Evolutionary conservation across 2,113 vertebrate species (phyloP).

Genomic region (Rhinopomastus cyanomelas): DNA sequence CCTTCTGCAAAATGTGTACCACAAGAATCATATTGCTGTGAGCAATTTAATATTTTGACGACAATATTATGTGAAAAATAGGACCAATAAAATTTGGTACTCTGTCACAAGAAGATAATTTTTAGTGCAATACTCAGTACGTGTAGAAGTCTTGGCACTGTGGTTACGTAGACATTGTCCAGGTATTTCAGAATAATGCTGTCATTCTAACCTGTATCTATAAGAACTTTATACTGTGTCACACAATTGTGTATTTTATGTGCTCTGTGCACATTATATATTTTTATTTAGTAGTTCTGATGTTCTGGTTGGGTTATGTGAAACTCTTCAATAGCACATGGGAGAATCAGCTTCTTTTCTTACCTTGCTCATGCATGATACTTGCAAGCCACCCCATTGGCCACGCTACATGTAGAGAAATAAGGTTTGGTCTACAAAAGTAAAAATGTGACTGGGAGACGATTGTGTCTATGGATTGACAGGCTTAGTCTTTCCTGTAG

Average conservation of each 20-base stretch:
- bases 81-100: background rate
- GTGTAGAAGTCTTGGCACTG: background rate
- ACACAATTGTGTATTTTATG: background rate
- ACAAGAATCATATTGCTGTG: background rate
- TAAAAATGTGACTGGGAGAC: background rate
- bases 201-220: background rate
- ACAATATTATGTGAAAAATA: background rate
- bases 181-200: background rate
- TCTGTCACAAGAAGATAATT: background rate
- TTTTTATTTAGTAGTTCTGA: background rate
- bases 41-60: background rate
- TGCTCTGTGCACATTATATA: background rate
- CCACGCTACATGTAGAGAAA: background rate
- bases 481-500: background rate
- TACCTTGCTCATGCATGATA: background rate
- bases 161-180: background rate
- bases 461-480: background rate
- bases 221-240: background rate
- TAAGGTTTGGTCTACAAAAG: background rate
- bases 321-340: background rate
- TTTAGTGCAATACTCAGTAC: background rate
- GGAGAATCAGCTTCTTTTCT: background rate
- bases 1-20: background rate
- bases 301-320: background rate
- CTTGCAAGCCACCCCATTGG: background rate